Evolutionary conservation across 1,140 invertebrate genomes (phyloP), one percentile per base, ranked within the genome.

Genomic region (Polypedilum vanderplanki): DNA sequence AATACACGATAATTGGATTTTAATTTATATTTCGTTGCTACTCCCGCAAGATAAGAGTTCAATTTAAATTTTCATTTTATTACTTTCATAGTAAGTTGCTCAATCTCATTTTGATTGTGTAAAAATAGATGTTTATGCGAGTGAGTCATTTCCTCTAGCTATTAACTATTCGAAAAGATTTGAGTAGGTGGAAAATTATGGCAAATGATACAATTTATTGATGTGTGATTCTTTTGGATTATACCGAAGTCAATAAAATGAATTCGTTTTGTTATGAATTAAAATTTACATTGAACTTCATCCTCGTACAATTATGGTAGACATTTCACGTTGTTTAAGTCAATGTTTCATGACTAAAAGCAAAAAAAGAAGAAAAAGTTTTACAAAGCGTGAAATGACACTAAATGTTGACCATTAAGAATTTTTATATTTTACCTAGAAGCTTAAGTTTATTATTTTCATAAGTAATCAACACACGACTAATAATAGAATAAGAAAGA

Each of bases 371-470:
- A 46, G 41, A 57, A 33, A 5, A 33, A 33, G 5, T 12, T 57
- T 57, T 57, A 15, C 15, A 12, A 57, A 57, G 46, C 46, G 46
- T 15, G 12, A 57, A 57, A 15, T 57, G 15, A 57, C 46, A 57
- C 15, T 57, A 57, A 33, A 57, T 57, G 46, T 57, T 57, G 12
- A 57, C n/a, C n/a, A 57, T 12, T 57, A 57, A 57, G 46, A 12
- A 57, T n/a, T 57, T 57, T 57, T 57, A n/a, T 57, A n/a, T 57
- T 57, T 57, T 57, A 12, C 46, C 46, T n/a, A 57, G 46, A 57
- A 57, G n/a, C 46, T 57, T 12, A n/a, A 57, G 4, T 57, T 12
- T 57, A 1, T 57, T 57, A 57, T 57, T n/a, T 1, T n/a, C 15
- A 57, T n/a, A 57, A n/a, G 46, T 57, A 57, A 57, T 57, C 46